Evolutionary conservation across 2,888 invertebrate species (phyloP).

Genomic region (Tachina grossa): DNA sequence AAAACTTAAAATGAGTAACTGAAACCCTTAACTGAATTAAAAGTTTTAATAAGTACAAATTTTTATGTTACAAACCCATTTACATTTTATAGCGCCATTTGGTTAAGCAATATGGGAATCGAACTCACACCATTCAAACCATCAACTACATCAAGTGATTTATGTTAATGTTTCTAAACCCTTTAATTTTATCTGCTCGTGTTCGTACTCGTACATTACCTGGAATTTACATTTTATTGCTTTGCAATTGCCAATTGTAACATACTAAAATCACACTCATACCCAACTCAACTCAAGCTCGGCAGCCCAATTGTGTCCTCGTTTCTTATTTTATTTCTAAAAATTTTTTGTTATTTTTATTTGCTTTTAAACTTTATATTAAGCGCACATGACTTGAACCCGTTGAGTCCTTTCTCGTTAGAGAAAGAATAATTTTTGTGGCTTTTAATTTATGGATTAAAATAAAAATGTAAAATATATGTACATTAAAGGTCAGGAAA

Average conservation of each 20-base stretch:
- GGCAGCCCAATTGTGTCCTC: neutral
- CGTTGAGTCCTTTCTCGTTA: neutral
- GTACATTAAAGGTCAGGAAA: neutral
- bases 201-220: neutral
- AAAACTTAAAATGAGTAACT: too few species aligned
- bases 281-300: too few species aligned
- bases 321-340: neutral
- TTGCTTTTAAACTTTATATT: conserved; percentile 29
- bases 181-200: neutral
- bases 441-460: conserved; percentile 33
- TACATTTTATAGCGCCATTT: too few species aligned
- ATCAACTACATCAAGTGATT: neutral
- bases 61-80: too few species aligned
- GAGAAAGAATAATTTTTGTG: conserved; percentile 19
- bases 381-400: conserved; percentile 44
- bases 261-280: neutral
- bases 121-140: neutral
- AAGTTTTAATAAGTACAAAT: too few species aligned
- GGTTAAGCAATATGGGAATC: neutral
- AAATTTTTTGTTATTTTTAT: neutral
- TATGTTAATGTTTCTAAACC: neutral
- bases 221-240: neutral
- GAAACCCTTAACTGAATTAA: too few species aligned
- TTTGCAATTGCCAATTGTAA: conserved; percentile 1
- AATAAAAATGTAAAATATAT: conserved; percentile 8